phyloP scores from a whole-genome alignment of 2,113 vertebrate genomes.

The Microtus ochrogaster region DNA sequence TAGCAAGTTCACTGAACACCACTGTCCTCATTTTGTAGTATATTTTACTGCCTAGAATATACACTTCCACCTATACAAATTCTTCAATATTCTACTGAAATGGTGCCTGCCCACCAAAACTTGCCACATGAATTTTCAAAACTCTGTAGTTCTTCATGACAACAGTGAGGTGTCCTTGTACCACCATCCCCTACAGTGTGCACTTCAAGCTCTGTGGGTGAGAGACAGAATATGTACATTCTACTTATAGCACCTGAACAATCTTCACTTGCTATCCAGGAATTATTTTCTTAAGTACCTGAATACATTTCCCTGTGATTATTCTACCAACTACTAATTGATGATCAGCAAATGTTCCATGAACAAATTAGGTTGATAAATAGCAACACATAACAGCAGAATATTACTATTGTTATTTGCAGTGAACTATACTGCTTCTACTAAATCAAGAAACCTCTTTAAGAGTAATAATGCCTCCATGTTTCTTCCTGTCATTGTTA shows the following conservation, averaged over 20 bases:
- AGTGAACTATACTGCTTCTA: conserved; percentile 10
- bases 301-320: conserved; percentile 45
- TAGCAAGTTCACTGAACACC: conserved; percentile 1
- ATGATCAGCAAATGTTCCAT: neutral
- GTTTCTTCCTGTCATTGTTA: neutral
- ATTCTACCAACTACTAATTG: neutral
- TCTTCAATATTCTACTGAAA: conserved; percentile 15
- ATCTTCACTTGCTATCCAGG: conserved; percentile 35
- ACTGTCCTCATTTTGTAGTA: conserved; percentile 19
- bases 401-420: neutral
- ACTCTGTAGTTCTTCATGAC: neutral
- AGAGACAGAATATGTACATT: neutral
- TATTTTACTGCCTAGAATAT: neutral
- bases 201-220: neutral
- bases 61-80: neutral
- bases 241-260: conserved; percentile 48
- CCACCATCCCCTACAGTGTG: neutral
- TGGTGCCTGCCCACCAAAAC: neutral
- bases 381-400: neutral
- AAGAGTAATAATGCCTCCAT: neutral
- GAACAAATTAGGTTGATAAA: conserved; percentile 40
- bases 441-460: conserved; percentile 29
- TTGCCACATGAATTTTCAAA: conserved; percentile 6
- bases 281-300: conserved; percentile 21
- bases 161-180: neutral